These are phyloP conservation scores for Hippocampus mohnikei DNA, from an alignment of 2,113 vertebrate genomes.

Conservation along the genomic window DNA sequence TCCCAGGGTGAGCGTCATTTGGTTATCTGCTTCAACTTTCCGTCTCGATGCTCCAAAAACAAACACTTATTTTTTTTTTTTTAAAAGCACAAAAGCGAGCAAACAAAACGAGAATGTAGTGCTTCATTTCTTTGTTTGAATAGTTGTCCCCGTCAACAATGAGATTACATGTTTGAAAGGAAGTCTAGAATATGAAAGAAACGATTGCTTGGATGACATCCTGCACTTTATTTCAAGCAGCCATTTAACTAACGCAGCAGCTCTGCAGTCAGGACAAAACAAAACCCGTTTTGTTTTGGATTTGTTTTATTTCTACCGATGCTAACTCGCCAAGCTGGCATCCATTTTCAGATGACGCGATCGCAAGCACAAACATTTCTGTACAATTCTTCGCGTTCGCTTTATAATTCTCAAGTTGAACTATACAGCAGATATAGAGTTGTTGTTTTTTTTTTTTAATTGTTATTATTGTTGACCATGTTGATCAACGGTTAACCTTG, in stretches of 20 bases:
- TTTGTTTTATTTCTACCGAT: not conserved
- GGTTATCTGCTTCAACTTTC: not conserved
- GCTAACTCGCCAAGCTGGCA: slow-evolving; percentile 1
- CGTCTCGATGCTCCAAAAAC: not conserved
- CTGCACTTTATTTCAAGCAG: slow-evolving; percentile 64
- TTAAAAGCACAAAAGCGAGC: not conserved
- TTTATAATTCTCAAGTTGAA: slow-evolving; percentile 40
- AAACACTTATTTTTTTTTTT: not conserved
- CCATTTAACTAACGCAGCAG: slow-evolving; percentile 28
- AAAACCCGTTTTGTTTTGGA: slow-evolving; percentile 8
- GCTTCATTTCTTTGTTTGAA: slow-evolving; percentile 34
- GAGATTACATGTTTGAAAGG: slow-evolving; percentile 42
- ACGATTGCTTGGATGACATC: slow-evolving; percentile 35
- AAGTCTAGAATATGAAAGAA: slow-evolving; percentile 29
- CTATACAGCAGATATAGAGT: not conserved
- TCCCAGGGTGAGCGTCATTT: not conserved
- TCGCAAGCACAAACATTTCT: slow-evolving; percentile 44
- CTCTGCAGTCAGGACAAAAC: slow-evolving; percentile 17
- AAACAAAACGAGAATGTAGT: slow-evolving; percentile 53
- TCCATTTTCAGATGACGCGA: slow-evolving; percentile 32
- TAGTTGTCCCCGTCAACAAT: slow-evolving; percentile 23
- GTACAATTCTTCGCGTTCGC: slow-evolving; percentile 13
- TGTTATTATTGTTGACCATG: slow-evolving; percentile 4
- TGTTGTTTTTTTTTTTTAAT: not conserved
- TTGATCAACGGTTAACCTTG: slow-evolving; percentile 3